These are phyloP conservation scores for Dolichomitus sp. DNA, from an alignment of 2,888 invertebrate genomes.

Conservation along the genomic window DNA sequence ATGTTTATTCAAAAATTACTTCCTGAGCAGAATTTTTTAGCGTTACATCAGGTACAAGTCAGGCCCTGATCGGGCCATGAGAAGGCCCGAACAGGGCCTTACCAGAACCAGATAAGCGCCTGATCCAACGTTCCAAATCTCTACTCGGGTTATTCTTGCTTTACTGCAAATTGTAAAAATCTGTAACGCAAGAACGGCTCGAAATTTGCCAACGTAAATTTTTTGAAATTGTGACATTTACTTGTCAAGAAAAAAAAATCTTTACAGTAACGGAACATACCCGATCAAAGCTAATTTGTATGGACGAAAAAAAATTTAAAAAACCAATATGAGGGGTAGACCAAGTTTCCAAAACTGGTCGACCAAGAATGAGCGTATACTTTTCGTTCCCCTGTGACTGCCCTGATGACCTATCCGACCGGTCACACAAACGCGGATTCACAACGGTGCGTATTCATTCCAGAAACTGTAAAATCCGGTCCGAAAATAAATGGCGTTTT, in stretches of 20 bases:
- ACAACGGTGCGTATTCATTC: slow-evolving; percentile 10
- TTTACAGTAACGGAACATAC: neutral
- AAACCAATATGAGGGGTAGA: neutral
- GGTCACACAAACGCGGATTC: slow-evolving; percentile 27
- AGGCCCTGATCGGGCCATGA: too few relatives aligned
- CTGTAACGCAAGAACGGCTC: neutral
- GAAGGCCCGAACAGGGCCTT: too few relatives aligned
- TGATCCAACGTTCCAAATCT: too few relatives aligned
- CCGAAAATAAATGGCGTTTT: slow-evolving; percentile 1
- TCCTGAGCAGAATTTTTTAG: too few relatives aligned
- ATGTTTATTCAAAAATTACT: too few relatives aligned
- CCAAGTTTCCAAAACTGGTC: slow-evolving; percentile 46
- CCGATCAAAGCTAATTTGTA: slow-evolving; percentile 30
- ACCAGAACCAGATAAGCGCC: too few relatives aligned
- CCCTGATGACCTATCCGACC: slow-evolving; percentile 45
- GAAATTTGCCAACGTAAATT: neutral
- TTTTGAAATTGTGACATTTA: neutral
- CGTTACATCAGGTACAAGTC: too few relatives aligned
- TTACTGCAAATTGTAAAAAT: too few relatives aligned
- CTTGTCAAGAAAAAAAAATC: neutral
- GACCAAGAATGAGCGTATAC: slow-evolving; percentile 19
- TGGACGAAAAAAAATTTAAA: neutral
- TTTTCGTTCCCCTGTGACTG: slow-evolving; percentile 11
- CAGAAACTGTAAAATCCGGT: slow-evolving; percentile 37
- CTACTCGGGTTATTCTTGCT: too few relatives aligned